Conservation (phyloP, 2,113 vertebrate species). For the Tor tambroides region DNA sequence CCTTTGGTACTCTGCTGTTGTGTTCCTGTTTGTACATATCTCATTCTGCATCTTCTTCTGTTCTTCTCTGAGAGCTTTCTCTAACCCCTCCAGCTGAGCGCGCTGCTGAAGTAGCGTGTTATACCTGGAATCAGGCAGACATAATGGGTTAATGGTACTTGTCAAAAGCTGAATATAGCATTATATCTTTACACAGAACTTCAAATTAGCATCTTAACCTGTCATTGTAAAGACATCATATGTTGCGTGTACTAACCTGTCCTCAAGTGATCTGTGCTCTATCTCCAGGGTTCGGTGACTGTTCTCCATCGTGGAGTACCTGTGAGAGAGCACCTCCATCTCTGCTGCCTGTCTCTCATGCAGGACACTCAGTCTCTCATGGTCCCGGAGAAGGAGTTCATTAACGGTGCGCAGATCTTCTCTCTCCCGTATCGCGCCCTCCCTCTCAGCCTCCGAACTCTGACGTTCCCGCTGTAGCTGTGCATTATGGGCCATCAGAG, state of each 20-base stretch:
- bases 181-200: not conserved
- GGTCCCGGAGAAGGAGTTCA: slow-evolving; percentile 90
- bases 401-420: slow-evolving; percentile 89
- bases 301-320: slow-evolving; percentile 89
- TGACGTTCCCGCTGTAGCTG: slow-evolving; percentile 91
- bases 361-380: slow-evolving; percentile 92
- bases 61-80: slow-evolving; percentile 88
- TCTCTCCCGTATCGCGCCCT: slow-evolving; percentile 83
- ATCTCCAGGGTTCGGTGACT: slow-evolving; percentile 92
- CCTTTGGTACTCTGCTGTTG: slow-evolving; percentile 85
- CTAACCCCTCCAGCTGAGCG: slow-evolving; percentile 90
- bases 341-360: slow-evolving; percentile 92
- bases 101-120: slow-evolving; percentile 93
- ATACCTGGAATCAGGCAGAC: slow-evolving; percentile 76
- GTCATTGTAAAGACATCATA: not conserved
- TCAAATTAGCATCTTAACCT: not conserved
- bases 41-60: slow-evolving; percentile 92
- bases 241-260: slow-evolving; percentile 76
- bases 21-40: slow-evolving; percentile 83
- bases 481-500: slow-evolving; percentile 92
- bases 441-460: slow-evolving; percentile 87
- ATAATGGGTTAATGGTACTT: not conserved
- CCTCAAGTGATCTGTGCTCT: slow-evolving; percentile 94
- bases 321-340: slow-evolving; percentile 90
- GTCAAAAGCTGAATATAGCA: not conserved